Evolutionary conservation across 2,888 invertebrate genomes (phyloP), one percentile per base, ranked within the genome.

Genomic region (Aphelenchoides bicaudatus): DNA sequence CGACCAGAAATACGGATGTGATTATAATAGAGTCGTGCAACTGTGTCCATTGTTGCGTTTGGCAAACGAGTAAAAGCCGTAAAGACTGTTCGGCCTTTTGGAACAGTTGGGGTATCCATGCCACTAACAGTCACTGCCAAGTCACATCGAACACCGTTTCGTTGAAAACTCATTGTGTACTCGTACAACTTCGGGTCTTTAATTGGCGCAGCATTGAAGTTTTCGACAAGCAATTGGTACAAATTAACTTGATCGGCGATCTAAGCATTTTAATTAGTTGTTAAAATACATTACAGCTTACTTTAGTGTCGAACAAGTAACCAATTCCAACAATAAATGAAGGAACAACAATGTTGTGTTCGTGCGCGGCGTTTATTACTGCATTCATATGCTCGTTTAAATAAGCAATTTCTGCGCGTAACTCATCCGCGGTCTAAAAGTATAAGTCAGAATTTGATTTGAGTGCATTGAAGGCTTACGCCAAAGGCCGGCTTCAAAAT

Each of bases 401-500:
- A n/a, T 43, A 43, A 19, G 16, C 43, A 6, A 43, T n/a, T 21
- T 43, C 43, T 10, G 10, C 10, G 8, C 43, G 43, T 25, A 43
- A n/a, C 23, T 43, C 43, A 43, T 43, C 43, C 21, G 43, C 43
- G 8, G 43, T 43, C 43, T 43, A 43, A 6, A 34, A 43, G 8
- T 6, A n/a, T 6, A 10, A 43, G 25, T 43, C n/a, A n/a, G 43
- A n/a, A 19, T 8, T 21, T 8, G 8, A 43, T 21, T 43, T 10
- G 10, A 21, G 10, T n/a, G n/a, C n/a, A 8, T 25, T 19, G 23
- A 10, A 10, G 6, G 25, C 43, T 21, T 25, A 43, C 43, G 16
- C 23, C 23, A 43, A 43, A 43, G 16, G 43, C 43, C 43, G 43
- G 43, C 23, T 43, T 43, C 43, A 43, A 25, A n/a, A 43, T n/a